Evolutionary conservation across 1,140 invertebrate genomes (phyloP).

Genomic region (Drosophila rufa): DNA sequence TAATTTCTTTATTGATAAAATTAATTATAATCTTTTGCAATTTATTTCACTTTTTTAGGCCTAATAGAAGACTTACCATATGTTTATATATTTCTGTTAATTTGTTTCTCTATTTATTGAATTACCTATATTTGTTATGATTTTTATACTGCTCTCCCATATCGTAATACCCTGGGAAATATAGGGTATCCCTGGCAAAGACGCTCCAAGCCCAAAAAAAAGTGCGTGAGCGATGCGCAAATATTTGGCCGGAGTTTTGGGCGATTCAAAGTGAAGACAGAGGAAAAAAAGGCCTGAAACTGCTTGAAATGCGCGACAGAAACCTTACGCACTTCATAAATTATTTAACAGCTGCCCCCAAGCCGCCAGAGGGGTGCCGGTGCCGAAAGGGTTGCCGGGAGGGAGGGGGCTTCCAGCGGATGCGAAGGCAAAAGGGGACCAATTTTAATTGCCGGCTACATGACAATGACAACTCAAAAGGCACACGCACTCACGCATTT

Average conservation of each 20-base stretch:
- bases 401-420: conserved; percentile 1
- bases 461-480: conserved; percentile 57
- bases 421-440: conserved; percentile 51
- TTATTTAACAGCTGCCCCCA: conserved; percentile 71
- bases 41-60: too few species aligned
- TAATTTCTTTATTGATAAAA: background rate
- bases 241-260: conserved; percentile 34
- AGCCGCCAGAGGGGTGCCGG: conserved; percentile 5
- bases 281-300: conserved; percentile 21
- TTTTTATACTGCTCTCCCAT: background rate
- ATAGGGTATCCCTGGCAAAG: conserved; percentile 16
- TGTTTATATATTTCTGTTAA: background rate
- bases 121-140: too few species aligned
- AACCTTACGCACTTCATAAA: conserved; percentile 80
- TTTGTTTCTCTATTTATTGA: background rate
- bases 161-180: too few species aligned
- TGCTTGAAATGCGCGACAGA: conserved; percentile 77
- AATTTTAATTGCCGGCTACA: conserved; percentile 79
- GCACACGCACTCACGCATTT: conserved; percentile 44
- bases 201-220: conserved; percentile 22
- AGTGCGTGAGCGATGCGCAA: conserved; percentile 68
- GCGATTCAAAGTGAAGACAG: conserved; percentile 9
- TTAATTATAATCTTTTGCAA: too few species aligned
- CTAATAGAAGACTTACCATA: too few species aligned
- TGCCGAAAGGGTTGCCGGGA: background rate